A percentile compares a stretch with the other conserved stretches of the same genome.
Evolutionary conservation across 1,140 invertebrate genomes (phyloP).

Genomic region (Scylla paramamosain): DNA sequence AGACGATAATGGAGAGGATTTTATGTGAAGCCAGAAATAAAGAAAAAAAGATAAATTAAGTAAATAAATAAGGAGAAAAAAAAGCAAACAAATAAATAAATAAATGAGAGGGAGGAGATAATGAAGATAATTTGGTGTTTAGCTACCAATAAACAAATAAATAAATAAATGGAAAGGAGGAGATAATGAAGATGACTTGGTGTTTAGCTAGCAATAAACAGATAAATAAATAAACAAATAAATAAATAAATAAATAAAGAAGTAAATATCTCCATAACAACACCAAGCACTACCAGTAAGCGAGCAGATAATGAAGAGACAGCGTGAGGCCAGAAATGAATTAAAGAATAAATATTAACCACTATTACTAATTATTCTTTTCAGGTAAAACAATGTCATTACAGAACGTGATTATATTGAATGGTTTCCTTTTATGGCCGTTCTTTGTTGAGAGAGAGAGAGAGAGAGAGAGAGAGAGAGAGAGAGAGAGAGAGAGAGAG

Average conservation of each 20-base stretch:
- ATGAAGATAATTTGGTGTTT: no score
- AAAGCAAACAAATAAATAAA: background rate
- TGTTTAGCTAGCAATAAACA: background rate
- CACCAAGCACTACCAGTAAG: background rate
- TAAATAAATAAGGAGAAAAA: background rate
- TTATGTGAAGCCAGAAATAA: background rate
- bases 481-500: slow-evolving; percentile 26
- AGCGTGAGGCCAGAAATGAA: background rate
- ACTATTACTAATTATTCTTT: background rate
- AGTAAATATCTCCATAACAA: background rate
- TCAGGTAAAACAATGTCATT: no score
- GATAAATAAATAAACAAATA: background rate
- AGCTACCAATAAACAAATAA: background rate
- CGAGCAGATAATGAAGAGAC: background rate
- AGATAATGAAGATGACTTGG: background rate
- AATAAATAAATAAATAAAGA: background rate
- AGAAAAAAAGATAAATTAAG: no score
- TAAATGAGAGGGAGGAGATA: background rate
- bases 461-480: slow-evolving; percentile 22
- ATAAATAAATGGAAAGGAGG: background rate
- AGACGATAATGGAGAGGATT: background rate
- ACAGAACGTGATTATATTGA: no score
- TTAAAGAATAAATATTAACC: background rate
- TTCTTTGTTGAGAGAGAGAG: background rate
- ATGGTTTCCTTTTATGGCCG: no score